Percentiles rank a stretch among this genome's conserved stretches.
Conservation (phyloP, 2,888 invertebrate genomes). For the Dyspetes luteomarginatus region DNA sequence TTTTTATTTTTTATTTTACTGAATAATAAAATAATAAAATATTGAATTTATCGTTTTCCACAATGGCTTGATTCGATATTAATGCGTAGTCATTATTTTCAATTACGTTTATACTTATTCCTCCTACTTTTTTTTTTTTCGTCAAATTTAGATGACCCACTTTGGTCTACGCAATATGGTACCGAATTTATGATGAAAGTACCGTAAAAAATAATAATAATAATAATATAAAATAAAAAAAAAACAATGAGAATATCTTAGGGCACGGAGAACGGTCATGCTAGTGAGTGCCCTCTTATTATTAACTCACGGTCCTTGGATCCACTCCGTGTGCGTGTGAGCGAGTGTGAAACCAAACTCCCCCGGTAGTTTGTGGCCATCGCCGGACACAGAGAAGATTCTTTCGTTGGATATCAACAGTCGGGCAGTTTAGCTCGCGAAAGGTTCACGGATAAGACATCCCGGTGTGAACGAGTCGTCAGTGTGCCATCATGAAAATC, state of each 20-base stretch:
- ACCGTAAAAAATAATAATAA: too few species aligned
- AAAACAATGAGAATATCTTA: constrained; percentile 38
- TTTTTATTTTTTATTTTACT: too few species aligned
- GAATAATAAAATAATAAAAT: too few species aligned
- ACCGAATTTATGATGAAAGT: constrained; percentile 45
- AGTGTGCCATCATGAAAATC: constrained; percentile 64
- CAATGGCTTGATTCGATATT: too few species aligned
- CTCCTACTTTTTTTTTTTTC: constrained; percentile 10
- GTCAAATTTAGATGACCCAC: constrained; percentile 27
- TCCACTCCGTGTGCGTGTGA: constrained; percentile 38
- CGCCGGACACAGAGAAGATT: constrained; percentile 46
- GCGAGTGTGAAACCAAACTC: constrained; percentile 53
- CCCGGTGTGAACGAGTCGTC: constrained; percentile 6
- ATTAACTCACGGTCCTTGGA: constrained; percentile 62
- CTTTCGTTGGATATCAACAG: constrained; percentile 58
- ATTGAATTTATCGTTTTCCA: too few species aligned
- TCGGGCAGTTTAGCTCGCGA: constrained; percentile 55
- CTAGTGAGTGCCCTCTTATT: constrained; percentile 58
- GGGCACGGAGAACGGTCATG: constrained; percentile 59
- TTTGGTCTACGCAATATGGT: neutral
- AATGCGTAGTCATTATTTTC: too few species aligned
- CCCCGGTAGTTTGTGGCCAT: constrained; percentile 47
- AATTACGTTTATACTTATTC: too few species aligned
- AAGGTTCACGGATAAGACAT: constrained; percentile 57
- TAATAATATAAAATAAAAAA: too few species aligned